Conservation (phyloP, 2,888 invertebrate genomes). For the Neoaliturus tenellus region DNA sequence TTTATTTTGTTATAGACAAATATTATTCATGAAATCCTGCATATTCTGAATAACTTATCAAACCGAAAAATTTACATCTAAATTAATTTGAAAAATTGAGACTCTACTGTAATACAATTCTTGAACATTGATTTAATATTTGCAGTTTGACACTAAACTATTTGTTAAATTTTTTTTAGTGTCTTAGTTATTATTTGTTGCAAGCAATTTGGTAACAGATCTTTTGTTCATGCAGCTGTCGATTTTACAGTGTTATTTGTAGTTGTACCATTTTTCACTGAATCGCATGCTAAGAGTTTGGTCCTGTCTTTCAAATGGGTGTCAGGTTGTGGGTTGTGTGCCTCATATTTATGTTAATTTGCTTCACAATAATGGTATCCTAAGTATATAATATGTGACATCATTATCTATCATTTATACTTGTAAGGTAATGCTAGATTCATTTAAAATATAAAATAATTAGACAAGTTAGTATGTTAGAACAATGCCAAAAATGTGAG, state of each 20-base stretch:
- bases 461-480: slow-evolving; percentile 40
- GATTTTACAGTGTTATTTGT: slow-evolving; percentile 41
- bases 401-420: not conserved
- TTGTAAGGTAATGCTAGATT: not conserved
- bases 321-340: slow-evolving; percentile 49
- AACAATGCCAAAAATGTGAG: slow-evolving; percentile 16
- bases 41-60: too few relatives aligned
- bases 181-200: too few relatives aligned
- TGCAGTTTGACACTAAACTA: too few relatives aligned
- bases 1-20: too few relatives aligned
- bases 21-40: too few relatives aligned
- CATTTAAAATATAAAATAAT: not conserved
- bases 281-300: slow-evolving; percentile 46
- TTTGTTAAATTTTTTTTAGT: too few relatives aligned
- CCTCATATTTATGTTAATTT: slow-evolving; percentile 33
- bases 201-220: slow-evolving; percentile 47
- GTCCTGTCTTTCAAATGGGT: slow-evolving; percentile 28
- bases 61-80: too few relatives aligned
- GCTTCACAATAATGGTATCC: slow-evolving; percentile 15
- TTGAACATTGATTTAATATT: too few relatives aligned
- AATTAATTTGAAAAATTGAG: too few relatives aligned
- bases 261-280: slow-evolving; percentile 44
- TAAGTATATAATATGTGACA: not conserved
- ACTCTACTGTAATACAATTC: too few relatives aligned
- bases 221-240: slow-evolving; percentile 32